Base-by-base conservation (phyloP, 2,888 invertebrate species). In the Cyclophora punctaria region DNA sequence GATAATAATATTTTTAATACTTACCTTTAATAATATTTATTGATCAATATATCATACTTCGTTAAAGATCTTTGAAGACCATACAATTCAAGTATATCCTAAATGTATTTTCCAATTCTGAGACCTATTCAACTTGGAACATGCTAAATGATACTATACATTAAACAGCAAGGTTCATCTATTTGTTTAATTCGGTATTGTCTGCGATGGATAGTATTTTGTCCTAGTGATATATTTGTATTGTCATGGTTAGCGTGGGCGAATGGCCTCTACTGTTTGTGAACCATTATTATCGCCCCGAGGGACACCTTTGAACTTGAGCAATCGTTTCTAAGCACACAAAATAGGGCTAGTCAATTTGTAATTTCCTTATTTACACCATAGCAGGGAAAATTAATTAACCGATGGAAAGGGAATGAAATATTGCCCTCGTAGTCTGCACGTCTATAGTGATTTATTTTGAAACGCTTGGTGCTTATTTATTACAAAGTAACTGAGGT, bases 301-400 rank as follows among this genome's bases (percentile, higher is more conserved):
- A 65, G 69, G 63, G 67, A 68, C 65, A 75, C 69, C 71, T 74
- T 73, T 75, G 75, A 78, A 73, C 75, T 71, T 71, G 66, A 63
- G 57, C 64, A 71, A 71, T 67, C 63, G 58, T 57, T 60, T 56
- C 62, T 55, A 54, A 53, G 47, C 59, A 57, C 48, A 50, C 52
- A 47, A 53, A 49, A 53, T 47, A 37, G 37, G 37, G 37, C 37
- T 37, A 37, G 37, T 37, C 5, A 37, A 37, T 37, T 5, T 37
- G 4, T 48, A 48, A 49, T 37, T 37, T 2, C 5, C 37, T 5
- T 37, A 5, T 37, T 37, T 37, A 37, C 37, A 37, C 20, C 20
- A 20, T 20, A 55, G 4, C 20, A 43, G 2, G 41, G 5, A 5
- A 20, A n/a, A 43, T 35, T 45, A 41, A 48, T 53, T 41, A n/a